A percentile compares a stretch with the other conserved stretches of the same genome.
Conservation (phyloP, 2,113 vertebrate species). For the Ictalurus furcatus region DNA sequence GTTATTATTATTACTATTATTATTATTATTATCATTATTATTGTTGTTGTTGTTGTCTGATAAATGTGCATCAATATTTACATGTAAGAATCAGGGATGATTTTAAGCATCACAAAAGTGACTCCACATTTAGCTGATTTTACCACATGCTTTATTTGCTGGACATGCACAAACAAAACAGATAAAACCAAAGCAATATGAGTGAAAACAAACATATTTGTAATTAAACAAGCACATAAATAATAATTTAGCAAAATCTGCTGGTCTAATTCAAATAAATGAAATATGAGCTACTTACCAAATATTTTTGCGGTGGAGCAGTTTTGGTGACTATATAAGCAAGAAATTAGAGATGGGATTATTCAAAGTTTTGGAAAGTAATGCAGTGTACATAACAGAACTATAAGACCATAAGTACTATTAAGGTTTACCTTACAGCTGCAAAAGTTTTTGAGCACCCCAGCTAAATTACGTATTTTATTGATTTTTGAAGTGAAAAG, state of each 20-base stretch:
- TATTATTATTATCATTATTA: not conserved
- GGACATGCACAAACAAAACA: not conserved
- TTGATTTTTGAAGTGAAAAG: not conserved
- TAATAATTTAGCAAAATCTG: not conserved
- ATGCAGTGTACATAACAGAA: not conserved
- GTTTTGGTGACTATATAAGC: not conserved
- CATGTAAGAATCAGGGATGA: not conserved
- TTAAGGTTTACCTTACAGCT: not conserved
- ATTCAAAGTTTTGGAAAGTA: not conserved
- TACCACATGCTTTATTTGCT: not conserved
- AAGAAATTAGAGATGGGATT: not conserved
- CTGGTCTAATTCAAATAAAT: not conserved
- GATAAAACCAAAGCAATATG: not conserved
- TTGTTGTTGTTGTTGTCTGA: too few relatives aligned
- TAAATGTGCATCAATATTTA: not conserved
- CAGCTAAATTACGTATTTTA: not conserved
- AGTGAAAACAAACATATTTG: not conserved
- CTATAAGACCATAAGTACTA: not conserved
- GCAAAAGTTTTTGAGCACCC: not conserved
- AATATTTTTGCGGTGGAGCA: not conserved
- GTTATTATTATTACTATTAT: not conserved
- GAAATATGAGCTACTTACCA: conserved; percentile 12
- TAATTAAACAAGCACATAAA: not conserved
- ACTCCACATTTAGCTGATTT: not conserved
- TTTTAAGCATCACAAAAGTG: not conserved